phyloP scores from a whole-genome alignment of 2,113 vertebrate genomes.

The Malurus cyaneus region DNA sequence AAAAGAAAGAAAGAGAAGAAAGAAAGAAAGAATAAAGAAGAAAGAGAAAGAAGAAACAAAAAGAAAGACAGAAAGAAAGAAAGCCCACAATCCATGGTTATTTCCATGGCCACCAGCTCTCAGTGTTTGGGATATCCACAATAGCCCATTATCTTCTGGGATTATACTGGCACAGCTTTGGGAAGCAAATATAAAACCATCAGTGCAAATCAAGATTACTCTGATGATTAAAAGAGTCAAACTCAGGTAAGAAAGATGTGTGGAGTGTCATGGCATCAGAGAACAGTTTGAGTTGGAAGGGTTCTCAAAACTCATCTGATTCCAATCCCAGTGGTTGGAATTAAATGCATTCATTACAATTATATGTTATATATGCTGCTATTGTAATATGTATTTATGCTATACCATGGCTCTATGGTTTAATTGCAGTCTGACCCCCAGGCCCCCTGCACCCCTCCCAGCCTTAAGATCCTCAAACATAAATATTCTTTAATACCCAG shows the following conservation, averaged over 20 bases:
- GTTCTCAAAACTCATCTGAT: neutral
- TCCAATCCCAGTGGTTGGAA: neutral
- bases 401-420: neutral
- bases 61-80: too few relatives aligned
- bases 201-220: neutral
- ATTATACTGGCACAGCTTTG: neutral
- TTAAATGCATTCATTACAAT: neutral
- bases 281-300: neutral
- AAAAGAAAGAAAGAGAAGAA: too few relatives aligned
- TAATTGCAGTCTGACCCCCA: neutral
- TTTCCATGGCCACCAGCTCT: neutral
- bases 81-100: neutral
- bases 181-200: neutral
- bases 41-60: too few relatives aligned
- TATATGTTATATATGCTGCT: neutral
- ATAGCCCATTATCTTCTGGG: neutral
- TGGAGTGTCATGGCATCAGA: neutral
- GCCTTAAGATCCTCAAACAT: neutral
- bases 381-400: fast-evolving
- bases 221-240: neutral
- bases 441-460: neutral
- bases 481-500: neutral
- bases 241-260: fast-evolving
- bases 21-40: too few relatives aligned
- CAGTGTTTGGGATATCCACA: neutral